Conservation (phyloP, 1,140 invertebrate genomes). For the Cheumatopsyche charites region DNA sequence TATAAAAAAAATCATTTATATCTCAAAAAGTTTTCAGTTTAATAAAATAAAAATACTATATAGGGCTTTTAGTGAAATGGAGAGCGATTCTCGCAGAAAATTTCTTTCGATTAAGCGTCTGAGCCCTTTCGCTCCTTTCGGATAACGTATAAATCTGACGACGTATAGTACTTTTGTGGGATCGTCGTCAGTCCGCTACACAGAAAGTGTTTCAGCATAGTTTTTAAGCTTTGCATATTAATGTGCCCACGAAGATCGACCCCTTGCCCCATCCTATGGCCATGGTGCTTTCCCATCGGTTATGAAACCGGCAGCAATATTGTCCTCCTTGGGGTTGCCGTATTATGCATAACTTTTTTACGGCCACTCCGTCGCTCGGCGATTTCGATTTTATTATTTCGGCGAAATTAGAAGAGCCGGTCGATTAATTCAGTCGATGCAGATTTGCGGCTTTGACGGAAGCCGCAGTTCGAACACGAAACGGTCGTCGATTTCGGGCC, state of each 20-base stretch:
- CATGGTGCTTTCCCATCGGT: constrained; percentile 27
- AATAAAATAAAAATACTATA: too few relatives aligned
- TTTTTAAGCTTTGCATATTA: constrained; percentile 48
- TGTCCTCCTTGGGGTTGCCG: constrained; percentile 30
- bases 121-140: not conserved
- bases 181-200: constrained; percentile 33
- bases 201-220: constrained; percentile 46
- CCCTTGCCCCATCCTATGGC: constrained; percentile 17
- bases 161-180: constrained; percentile 14
- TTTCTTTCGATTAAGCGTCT: too few relatives aligned
- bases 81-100: too few relatives aligned
- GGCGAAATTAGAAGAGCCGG: not conserved
- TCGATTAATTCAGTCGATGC: not conserved
- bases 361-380: not conserved
- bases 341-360: constrained; percentile 21
- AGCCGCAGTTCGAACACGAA: not conserved
- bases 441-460: constrained; percentile 5
- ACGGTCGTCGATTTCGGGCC: constrained; percentile 5
- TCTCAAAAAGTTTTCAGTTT: too few relatives aligned
- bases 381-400: constrained; percentile 1
- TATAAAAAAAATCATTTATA: too few relatives aligned
- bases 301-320: constrained; percentile 39
- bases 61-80: too few relatives aligned
- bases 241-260: constrained; percentile 29
- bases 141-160: constrained; percentile 4